Base-by-base conservation (phyloP, 1,140 invertebrate genomes). In the Ostrea denselamellosa region DNA sequence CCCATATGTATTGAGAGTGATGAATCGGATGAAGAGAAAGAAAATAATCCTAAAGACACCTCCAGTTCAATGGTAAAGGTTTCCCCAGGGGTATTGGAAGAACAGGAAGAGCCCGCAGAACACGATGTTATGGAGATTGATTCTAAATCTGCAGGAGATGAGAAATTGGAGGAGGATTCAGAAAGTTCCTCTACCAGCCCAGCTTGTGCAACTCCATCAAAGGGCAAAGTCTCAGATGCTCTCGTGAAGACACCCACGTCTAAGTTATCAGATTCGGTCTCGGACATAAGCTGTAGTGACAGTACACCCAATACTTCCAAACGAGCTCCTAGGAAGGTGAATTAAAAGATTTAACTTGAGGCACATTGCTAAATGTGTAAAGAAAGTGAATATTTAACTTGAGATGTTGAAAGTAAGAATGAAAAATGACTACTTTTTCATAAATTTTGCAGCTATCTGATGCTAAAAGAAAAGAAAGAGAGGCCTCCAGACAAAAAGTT, bases 391-490 rank as follows among this genome's bases (percentile, higher is more conserved):
- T 44, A 19, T 7, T 62, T 62, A n/a, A 62, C 17, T 62, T 0
- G n/a, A 62, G 17, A 19, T 19, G 17, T 56, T 68, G 22, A 77
- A 77, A 28, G 0, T 77, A 28, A 77, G 28, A 77, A n/a, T 68
- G 22, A 34, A 77, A 14, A 34, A 77, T 77, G 4, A 77, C 28
- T 9, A 2, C 14, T 62, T 17, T 62, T 19, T 62, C 7, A 62
- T 25, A 62, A 62, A 62, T 62, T 62, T n/a, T 68, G 9, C 52
- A 89, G 88, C 54, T 89, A 8, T 86, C 88, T 83, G 88, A 83
- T n/a, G 88, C 88, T 82, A 86, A 90, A 77, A n/a, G 7, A 53
- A 86, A 85, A 83, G 88, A 89, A 85, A 87, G 86, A 86, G 86
- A 89, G 25, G 82, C 77, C 8, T n/a, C 34, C n/a, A 71, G 85